phyloP scores from a whole-genome alignment of 2,797 vertebrate genomes.

The Crenichthys baileyi region DNA sequence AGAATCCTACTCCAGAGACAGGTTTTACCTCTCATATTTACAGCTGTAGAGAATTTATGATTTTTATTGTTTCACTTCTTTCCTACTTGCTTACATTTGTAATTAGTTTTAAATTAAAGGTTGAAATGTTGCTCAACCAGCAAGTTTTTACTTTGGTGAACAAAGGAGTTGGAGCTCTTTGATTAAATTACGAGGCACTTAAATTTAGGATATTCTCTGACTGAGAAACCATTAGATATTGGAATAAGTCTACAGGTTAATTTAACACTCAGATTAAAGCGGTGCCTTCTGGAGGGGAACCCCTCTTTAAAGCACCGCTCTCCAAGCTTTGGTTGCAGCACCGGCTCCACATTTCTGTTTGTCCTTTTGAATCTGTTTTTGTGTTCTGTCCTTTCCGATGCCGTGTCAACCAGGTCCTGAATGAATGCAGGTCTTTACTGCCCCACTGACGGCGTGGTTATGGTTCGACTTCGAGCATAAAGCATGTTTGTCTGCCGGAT shows the following conservation, averaged over 20 bases:
- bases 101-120: constrained; percentile 69
- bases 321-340: constrained; percentile 83
- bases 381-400: constrained; percentile 18
- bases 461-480: constrained; percentile 25
- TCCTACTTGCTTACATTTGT: constrained; percentile 60
- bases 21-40: constrained; percentile 60
- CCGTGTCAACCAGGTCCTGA: constrained; percentile 39
- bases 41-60: constrained; percentile 68
- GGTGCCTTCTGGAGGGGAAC: background rate
- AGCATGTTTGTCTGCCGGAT: constrained; percentile 6
- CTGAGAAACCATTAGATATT: constrained; percentile 43
- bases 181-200: constrained; percentile 78
- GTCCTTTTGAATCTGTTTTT: constrained; percentile 39
- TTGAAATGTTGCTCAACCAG: constrained; percentile 91
- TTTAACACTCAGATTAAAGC: constrained; percentile 32
- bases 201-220: constrained; percentile 60
- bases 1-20: constrained; percentile 49
- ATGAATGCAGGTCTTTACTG: constrained; percentile 36
- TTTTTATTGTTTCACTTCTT: constrained; percentile 48
- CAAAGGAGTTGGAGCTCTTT: constrained; percentile 57
- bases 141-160: constrained; percentile 88
- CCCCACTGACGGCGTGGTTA: constrained; percentile 33
- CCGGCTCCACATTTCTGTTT: constrained; percentile 70
- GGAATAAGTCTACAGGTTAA: constrained; percentile 43
- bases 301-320: constrained; percentile 74